phyloP scores from a whole-genome alignment of 2,888 invertebrate genomes.

The Drosophila kuntzei region DNA sequence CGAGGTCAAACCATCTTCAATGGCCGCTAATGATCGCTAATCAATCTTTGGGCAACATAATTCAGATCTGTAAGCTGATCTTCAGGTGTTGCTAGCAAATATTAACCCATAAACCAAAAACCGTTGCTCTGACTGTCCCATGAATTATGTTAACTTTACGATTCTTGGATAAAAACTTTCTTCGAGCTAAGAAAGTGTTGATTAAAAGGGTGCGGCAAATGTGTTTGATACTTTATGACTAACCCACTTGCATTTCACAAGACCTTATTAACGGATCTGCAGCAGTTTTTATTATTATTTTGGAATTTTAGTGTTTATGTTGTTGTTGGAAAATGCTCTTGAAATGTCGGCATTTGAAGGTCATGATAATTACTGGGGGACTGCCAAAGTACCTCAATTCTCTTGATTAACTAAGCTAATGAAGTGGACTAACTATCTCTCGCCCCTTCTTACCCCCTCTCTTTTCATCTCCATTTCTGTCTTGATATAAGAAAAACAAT shows the following conservation, averaged over 20 bases:
- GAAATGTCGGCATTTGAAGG: slow-evolving; percentile 37
- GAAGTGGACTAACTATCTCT: slow-evolving; percentile 36
- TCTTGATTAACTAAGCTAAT: slow-evolving; percentile 58
- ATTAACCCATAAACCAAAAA: slow-evolving; percentile 2
- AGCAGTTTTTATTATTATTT: slow-evolving; percentile 6
- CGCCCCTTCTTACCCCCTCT: neutral
- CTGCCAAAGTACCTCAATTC: slow-evolving; percentile 22
- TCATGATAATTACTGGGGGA: slow-evolving; percentile 37
- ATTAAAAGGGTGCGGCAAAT: slow-evolving; percentile 34
- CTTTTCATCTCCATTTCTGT: neutral
- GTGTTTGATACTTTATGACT: slow-evolving; percentile 28
- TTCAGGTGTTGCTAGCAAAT: slow-evolving; percentile 1
- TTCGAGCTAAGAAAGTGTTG: slow-evolving; percentile 17
- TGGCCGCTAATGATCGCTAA: slow-evolving; percentile 5
- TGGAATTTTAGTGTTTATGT: slow-evolving; percentile 6
- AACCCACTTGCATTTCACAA: slow-evolving; percentile 25
- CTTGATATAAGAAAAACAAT: slow-evolving; percentile 37
- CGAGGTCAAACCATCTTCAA: slow-evolving; percentile 14
- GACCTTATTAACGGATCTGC: slow-evolving; percentile 3
- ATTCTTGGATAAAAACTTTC: slow-evolving; percentile 50
- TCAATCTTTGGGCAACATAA: slow-evolving; percentile 6
- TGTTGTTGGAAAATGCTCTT: slow-evolving; percentile 4
- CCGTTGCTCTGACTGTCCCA: slow-evolving; percentile 18
- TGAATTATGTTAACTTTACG: slow-evolving; percentile 40
- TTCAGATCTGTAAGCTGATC: slow-evolving; percentile 14